These are phyloP conservation scores for Cygnus olor DNA, from an alignment of 2,797 vertebrate genomes.

Conservation along the genomic window DNA sequence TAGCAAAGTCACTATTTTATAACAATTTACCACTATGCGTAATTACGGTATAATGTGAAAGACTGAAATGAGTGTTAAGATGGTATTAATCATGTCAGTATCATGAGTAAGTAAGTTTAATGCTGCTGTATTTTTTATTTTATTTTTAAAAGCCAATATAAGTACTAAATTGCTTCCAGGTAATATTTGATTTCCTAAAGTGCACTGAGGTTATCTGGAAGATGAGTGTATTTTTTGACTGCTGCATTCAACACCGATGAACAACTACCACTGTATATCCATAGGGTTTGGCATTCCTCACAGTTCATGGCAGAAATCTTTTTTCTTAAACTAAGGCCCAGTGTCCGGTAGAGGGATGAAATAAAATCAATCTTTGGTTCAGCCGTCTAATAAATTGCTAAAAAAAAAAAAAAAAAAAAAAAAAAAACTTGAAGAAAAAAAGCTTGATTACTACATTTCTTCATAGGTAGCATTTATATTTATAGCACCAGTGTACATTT, in stretches of 20 bases:
- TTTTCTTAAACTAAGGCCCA: constrained; percentile 10
- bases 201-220: constrained; percentile 87
- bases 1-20: constrained; percentile 79
- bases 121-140: constrained; percentile 83
- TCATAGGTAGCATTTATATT: constrained; percentile 81
- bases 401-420: constrained; percentile 59
- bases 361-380: constrained; percentile 57
- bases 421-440: constrained; percentile 76
- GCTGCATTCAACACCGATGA: constrained; percentile 70
- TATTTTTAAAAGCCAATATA: constrained; percentile 82
- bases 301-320: constrained; percentile 54
- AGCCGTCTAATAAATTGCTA: constrained; percentile 69
- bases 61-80: constrained; percentile 73
- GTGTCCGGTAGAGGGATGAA: constrained; percentile 61
- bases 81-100: constrained; percentile 80
- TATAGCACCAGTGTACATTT: constrained; percentile 81
- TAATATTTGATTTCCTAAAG: constrained; percentile 84
- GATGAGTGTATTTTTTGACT: constrained; percentile 72
- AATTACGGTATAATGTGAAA: constrained; percentile 83
- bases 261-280: constrained; percentile 68
- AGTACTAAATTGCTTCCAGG: constrained; percentile 87
- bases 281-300: constrained; percentile 68
- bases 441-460: constrained; percentile 77
- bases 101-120: constrained; percentile 80
- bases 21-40: constrained; percentile 81